A percentile compares a stretch with the other conserved stretches of the same genome.
phyloP scores from a whole-genome alignment of 2,888 invertebrate species.

The Lepidochrysops patricia region DNA sequence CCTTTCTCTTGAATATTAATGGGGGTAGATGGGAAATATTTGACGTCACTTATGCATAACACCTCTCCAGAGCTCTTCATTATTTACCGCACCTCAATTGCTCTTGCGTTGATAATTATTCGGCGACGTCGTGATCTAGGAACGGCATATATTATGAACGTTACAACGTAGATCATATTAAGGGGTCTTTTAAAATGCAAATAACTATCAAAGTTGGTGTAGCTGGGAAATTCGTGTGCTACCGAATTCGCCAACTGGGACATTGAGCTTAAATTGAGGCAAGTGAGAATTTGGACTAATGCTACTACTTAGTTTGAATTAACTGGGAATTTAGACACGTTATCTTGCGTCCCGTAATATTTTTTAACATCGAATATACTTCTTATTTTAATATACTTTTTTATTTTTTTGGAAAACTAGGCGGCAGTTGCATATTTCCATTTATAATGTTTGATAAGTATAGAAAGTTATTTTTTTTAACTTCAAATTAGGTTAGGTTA shows the following conservation, averaged over 20 bases:
- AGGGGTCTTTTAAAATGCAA: conserved; percentile 12
- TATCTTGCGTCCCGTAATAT: too few species aligned
- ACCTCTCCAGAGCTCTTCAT: conserved; percentile 12
- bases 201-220: conserved; percentile 4
- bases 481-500: too few species aligned
- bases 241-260: background rate
- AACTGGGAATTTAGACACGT: background rate
- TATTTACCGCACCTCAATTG: conserved; percentile 13
- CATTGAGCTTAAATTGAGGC: background rate
- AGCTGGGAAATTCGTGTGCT: background rate
- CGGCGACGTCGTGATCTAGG: conserved; percentile 10
- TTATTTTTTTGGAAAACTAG: too few species aligned
- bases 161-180: conserved; percentile 3
- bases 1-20: conserved; percentile 12
- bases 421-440: too few species aligned
- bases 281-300: background rate
- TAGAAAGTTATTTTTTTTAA: too few species aligned
- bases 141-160: conserved; percentile 11
- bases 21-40: conserved; percentile 15
- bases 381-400: too few species aligned
- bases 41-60: conserved; percentile 12
- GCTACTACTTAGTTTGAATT: background rate
- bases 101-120: conserved; percentile 15
- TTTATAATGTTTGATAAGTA: too few species aligned
- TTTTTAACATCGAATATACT: too few species aligned